Evolutionary conservation across 2,113 vertebrate genomes (phyloP).

Genomic region (Corythornis madagascariensis): DNA sequence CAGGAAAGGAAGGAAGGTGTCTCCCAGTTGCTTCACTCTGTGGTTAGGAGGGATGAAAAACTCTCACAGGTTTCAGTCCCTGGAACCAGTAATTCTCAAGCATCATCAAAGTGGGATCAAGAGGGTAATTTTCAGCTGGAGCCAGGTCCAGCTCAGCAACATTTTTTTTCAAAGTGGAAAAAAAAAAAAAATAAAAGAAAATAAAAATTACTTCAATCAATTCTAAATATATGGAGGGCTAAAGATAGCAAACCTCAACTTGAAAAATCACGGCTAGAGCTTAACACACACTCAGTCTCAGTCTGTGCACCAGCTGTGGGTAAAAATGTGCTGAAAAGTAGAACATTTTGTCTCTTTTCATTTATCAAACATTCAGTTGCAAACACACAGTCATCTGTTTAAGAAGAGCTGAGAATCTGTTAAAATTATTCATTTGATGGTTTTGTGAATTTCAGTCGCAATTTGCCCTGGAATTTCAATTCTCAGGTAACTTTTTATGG

Average conservation of each 20-base stretch:
- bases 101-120: background rate
- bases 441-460: slow-evolving; percentile 44
- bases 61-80: background rate
- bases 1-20: background rate
- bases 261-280: slow-evolving; percentile 81
- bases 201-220: slow-evolving; percentile 69
- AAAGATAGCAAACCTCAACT: slow-evolving; percentile 81
- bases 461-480: slow-evolving; percentile 15
- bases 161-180: slow-evolving; percentile 63
- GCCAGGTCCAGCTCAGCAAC: slow-evolving; percentile 70
- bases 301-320: slow-evolving; percentile 83
- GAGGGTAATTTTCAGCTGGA: slow-evolving; percentile 38
- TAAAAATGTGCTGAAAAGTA: slow-evolving; percentile 84
- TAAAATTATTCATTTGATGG: slow-evolving; percentile 68
- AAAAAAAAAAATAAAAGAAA: background rate
- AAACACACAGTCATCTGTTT: slow-evolving; percentile 72
- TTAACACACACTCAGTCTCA: slow-evolving; percentile 79
- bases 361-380: slow-evolving; percentile 78
- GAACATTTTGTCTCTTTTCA: slow-evolving; percentile 84
- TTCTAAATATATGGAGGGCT: slow-evolving; percentile 76
- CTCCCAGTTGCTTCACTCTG: background rate
- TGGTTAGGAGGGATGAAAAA: background rate
- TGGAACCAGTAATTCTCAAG: background rate
- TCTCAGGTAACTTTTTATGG: slow-evolving; percentile 45
- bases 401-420: slow-evolving; percentile 65